Conservation (phyloP, 2,888 invertebrate species). For the Trypoxylon attenuatum region DNA sequence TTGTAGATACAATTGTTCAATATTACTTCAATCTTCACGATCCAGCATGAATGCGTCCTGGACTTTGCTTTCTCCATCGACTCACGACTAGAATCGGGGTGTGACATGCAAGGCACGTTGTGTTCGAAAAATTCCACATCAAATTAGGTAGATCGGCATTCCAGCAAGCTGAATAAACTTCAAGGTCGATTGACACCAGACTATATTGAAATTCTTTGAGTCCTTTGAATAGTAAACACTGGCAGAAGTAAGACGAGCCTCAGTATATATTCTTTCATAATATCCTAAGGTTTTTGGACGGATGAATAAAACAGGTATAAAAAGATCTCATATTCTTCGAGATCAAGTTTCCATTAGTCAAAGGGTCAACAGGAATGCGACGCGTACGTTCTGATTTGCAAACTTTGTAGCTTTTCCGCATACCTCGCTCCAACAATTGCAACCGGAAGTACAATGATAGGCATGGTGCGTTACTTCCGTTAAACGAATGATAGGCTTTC, state of each 20-base stretch:
- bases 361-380: too few relatives aligned
- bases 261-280: neutral
- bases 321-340: slow-evolving; percentile 5
- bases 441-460: slow-evolving; percentile 36
- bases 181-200: slow-evolving; percentile 27
- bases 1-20: too few relatives aligned
- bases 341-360: neutral
- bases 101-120: neutral
- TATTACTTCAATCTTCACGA: too few relatives aligned
- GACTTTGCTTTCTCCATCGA: too few relatives aligned
- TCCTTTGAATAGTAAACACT: slow-evolving; percentile 7
- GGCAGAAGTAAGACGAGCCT: neutral
- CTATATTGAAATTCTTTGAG: slow-evolving; percentile 5
- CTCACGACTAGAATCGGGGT: neutral
- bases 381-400: too few relatives aligned
- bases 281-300: slow-evolving; percentile 7
- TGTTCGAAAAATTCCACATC: neutral
- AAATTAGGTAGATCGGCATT: slow-evolving; percentile 23
- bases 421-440: too few relatives aligned
- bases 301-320: slow-evolving; percentile 5
- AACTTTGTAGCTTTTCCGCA: too few relatives aligned
- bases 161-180: slow-evolving; percentile 8
- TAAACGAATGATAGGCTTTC: slow-evolving; percentile 18
- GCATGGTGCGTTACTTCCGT: slow-evolving; percentile 31
- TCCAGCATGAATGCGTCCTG: too few relatives aligned